Percentiles rank a stretch among this genome's conserved stretches.
phyloP scores from a whole-genome alignment of 2,888 invertebrate genomes.

The Pseudoips prasinana region DNA sequence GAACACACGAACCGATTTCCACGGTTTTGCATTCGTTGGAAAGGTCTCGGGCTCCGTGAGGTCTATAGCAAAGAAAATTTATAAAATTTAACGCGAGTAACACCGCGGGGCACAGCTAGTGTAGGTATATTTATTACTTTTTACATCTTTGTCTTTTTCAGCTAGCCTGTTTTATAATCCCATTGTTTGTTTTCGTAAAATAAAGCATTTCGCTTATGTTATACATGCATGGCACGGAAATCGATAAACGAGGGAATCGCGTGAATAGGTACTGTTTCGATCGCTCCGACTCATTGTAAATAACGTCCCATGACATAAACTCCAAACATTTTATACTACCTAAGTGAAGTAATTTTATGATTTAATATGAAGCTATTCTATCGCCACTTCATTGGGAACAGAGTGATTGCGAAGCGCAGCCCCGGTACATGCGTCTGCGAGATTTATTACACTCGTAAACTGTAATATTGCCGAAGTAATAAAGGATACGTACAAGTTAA shows the following conservation, averaged over 20 bases:
- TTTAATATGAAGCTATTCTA: conserved; percentile 22
- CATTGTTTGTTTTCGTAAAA: neutral
- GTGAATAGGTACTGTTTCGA: conserved; percentile 9
- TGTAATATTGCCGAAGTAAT: conserved; percentile 67
- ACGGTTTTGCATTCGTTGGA: no score
- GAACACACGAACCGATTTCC: no score
- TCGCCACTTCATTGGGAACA: conserved; percentile 27
- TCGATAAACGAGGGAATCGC: conserved; percentile 12
- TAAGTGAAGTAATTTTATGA: conserved; percentile 11
- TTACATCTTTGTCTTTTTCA: no score
- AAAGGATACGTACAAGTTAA: conserved; percentile 65
- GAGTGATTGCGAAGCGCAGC: conserved; percentile 49
- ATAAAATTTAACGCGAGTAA: no score
- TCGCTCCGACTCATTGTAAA: conserved; percentile 4
- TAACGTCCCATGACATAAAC: conserved; percentile 5
- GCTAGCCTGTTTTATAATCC: neutral
- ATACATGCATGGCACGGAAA: conserved; percentile 6
- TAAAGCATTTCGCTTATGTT: conserved; percentile 5
- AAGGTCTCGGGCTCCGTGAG: no score
- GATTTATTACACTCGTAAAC: conserved; percentile 71
- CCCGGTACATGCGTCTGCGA: conserved; percentile 50
- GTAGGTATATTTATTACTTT: no score
- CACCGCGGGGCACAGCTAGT: no score
- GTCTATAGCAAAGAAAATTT: no score
- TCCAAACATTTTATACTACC: neutral